Conservation (phyloP, 2,888 invertebrate genomes). For the Meghimatium bilineatum region DNA sequence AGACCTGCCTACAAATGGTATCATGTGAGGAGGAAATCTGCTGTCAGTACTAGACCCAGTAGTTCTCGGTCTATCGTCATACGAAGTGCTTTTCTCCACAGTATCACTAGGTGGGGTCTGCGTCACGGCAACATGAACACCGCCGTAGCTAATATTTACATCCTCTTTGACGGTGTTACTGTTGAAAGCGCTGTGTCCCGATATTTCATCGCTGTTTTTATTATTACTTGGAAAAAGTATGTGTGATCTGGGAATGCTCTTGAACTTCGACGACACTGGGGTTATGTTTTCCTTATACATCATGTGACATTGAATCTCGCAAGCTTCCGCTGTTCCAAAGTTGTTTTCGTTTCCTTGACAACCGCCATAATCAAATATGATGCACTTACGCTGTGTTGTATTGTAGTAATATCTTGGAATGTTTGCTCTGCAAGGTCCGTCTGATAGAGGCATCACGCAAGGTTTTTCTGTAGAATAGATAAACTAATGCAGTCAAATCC, state of each 20-base stretch:
- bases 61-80: background rate
- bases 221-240: background rate
- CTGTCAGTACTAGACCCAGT: background rate
- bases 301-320: constrained; percentile 18
- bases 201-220: background rate
- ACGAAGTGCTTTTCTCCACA: background rate
- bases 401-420: constrained; percentile 23
- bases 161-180: background rate
- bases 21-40: background rate
- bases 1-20: background rate
- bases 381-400: background rate
- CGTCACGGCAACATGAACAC: background rate
- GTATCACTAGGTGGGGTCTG: background rate
- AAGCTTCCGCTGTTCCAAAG: constrained; percentile 24
- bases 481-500: background rate
- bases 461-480: constrained; percentile 10
- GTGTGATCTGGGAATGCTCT: background rate
- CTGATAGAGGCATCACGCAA: background rate
- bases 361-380: constrained; percentile 37
- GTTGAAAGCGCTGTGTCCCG: background rate
- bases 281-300: background rate
- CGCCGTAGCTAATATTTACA: background rate
- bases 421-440: constrained; percentile 27
- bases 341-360: constrained; percentile 45
- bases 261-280: background rate